Base-by-base conservation (phyloP, 2,888 invertebrate genomes). In the Scelioninae gen. 2 region DNA sequence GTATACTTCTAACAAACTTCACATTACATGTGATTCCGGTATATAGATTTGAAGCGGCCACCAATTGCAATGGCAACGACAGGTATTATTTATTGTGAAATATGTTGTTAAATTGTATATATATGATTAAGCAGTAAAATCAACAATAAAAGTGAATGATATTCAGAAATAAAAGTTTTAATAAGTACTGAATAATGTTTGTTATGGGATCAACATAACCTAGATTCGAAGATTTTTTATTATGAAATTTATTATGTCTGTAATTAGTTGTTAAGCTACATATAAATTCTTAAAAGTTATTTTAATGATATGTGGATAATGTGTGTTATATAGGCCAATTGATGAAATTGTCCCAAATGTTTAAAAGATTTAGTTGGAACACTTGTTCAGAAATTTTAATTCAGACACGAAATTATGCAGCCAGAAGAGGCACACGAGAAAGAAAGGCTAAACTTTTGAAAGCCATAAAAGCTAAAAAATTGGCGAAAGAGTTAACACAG, bases 391-490 rank as follows among this genome's bases (percentile, higher is more conserved):
- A 69, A 65, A 65, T 19, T 28, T 31, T 72, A 4, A 48, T 68
- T 10, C 85, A 84, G 78, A 73, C 76, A 10, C 79, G 86, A 52
- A 79, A 88, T 76, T 93, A 92, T 87, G 94, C 94, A 2, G 95
- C 95, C 0, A 90, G 95, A 74, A 95, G 93, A 86, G 94, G 95
- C 53, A 95, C 94, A 2, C 90, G 95, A 76, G 94, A 93, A 50
- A 92, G 92, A 52, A 92, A 91, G 79, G 91, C 91, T 25, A 90
- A 90, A 53, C 93, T 93, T 61, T 86, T 92, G 80, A 94, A 93
- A 87, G 92, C 93, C 22, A 89, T 90, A 28, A 93, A 92, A 84
- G 89, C 92, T 7, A 90, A 92, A 75, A 94, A 94, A 88, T 88
- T 92, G 58, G 93, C 91, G 2, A 35, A 50, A 35, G 4, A 37